These are phyloP conservation scores for Meiosimyza platycephala DNA, from an alignment of 2,888 invertebrate genomes.

Conservation along the genomic window DNA sequence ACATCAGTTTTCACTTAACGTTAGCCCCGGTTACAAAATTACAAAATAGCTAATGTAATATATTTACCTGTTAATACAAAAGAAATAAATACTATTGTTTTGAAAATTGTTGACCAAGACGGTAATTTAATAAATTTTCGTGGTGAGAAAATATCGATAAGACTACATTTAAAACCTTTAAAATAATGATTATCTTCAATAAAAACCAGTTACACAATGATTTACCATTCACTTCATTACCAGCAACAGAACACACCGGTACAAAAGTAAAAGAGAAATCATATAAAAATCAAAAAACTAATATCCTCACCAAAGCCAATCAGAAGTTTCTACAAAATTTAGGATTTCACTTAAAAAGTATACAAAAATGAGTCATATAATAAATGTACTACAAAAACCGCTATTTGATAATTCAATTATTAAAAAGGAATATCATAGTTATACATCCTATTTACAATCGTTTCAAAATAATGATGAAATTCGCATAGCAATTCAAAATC, in stretches of 20 bases:
- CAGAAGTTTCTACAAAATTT: too few relatives aligned
- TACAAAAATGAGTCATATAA: too few relatives aligned
- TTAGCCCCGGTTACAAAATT: slow-evolving; percentile 57
- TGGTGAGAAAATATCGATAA: too few relatives aligned
- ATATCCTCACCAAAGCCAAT: slow-evolving; percentile 39
- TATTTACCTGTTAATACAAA: slow-evolving; percentile 56
- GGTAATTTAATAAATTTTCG: slow-evolving; percentile 56
- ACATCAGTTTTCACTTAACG: slow-evolving; percentile 55
- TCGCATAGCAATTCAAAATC: slow-evolving; percentile 31
- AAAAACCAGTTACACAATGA: slow-evolving; percentile 32
- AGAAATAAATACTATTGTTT: slow-evolving; percentile 49
- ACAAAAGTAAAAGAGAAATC: slow-evolving; percentile 38
- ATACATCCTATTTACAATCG: slow-evolving; percentile 50
- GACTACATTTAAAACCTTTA: too few relatives aligned
- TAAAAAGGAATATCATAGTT: slow-evolving; percentile 43
- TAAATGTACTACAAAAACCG: too few relatives aligned
- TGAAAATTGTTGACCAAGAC: slow-evolving; percentile 56
- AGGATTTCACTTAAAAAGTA: too few relatives aligned
- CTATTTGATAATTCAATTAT: too few relatives aligned
- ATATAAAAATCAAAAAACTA: slow-evolving; percentile 36
- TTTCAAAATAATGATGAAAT: too few relatives aligned
- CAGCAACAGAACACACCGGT: slow-evolving; percentile 31
- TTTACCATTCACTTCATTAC: slow-evolving; percentile 12
- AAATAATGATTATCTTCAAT: slow-evolving; percentile 27
- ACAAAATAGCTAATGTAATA: slow-evolving; percentile 55